phyloP scores from a whole-genome alignment of 2,888 invertebrate genomes.

The Hypomecis punctinalis region DNA sequence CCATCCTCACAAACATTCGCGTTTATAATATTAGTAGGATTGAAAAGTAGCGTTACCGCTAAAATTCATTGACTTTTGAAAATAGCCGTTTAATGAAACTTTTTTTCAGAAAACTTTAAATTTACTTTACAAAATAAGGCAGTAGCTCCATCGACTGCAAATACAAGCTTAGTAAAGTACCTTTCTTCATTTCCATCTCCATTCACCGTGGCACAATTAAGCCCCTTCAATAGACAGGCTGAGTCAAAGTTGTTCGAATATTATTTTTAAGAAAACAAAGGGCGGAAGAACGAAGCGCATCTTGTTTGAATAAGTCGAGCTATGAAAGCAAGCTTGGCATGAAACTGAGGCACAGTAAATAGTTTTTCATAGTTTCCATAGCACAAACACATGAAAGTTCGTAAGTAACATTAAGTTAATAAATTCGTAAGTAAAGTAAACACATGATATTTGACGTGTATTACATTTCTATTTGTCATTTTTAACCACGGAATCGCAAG shows the following conservation, averaged over 20 bases:
- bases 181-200: constrained; percentile 25
- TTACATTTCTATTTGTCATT: no score
- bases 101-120: no score
- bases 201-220: constrained; percentile 26
- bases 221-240: constrained; percentile 26
- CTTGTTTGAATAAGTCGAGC: constrained; percentile 55
- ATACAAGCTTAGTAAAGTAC: constrained; percentile 10
- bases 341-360: constrained; percentile 7
- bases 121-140: background rate
- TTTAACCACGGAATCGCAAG: no score
- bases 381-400: no score
- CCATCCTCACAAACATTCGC: no score
- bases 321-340: constrained; percentile 41
- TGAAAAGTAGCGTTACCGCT: no score
- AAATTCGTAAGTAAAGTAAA: no score
- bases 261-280: constrained; percentile 50
- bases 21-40: no score
- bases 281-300: constrained; percentile 46
- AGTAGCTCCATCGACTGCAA: background rate
- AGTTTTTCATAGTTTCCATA: background rate
- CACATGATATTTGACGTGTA: no score
- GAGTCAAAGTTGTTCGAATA: constrained; percentile 42
- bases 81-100: no score
- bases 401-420: no score
- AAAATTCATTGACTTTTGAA: no score